Base-by-base conservation (phyloP, 37 sponge, comb jelly and placozoan genomes). In the Geodia barretti region DNA sequence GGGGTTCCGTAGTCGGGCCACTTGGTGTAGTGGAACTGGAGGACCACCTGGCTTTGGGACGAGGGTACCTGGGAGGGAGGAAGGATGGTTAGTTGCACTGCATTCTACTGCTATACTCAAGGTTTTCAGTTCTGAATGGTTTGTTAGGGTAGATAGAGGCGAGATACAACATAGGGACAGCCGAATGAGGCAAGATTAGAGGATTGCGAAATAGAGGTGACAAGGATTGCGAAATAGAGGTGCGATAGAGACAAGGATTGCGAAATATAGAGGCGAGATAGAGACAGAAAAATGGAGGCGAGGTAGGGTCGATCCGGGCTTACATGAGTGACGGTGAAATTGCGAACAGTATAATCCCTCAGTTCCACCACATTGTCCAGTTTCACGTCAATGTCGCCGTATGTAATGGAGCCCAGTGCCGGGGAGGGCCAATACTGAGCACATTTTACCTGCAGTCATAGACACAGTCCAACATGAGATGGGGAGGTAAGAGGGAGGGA, bases 1-100 rank as follows among this genome's bases (percentile, higher is more conserved):
- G 93, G 93, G 30, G 80, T 81, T 3, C 88, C 88, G 11, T 84
- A 82, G 76, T 92, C 93, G 4, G 93, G 86, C 93, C 93, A 92
- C 41, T 77, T 66, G 31, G 86, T 92, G 79, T 88, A 88, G 82
- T 92, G 93, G 86, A 92, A 92, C 82, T 92, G 93, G 19, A 92
- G 89, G 25, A 92, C 79, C 32, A 74, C 85, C 17, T 88, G 86
- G 21, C 40, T 4, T 4, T 66, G 66, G 0, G 34, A 28, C 3
- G 70, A 26, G 4, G 28, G 23, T n/a, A 43, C 19, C 70, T 77
- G 64, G 7, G 68, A 8, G 25, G 37, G 66, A n/a, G 26, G 21
- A 33, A 60, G 64, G n/a, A n/a, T n/a, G n/a, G n/a, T n/a, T n/a
- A n/a, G n/a, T n/a, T n/a, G n/a, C n/a, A n/a, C n/a, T n/a, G n/a